Conservation (phyloP, 2,797 vertebrate genomes). For the Bovichtus diacanthus region DNA sequence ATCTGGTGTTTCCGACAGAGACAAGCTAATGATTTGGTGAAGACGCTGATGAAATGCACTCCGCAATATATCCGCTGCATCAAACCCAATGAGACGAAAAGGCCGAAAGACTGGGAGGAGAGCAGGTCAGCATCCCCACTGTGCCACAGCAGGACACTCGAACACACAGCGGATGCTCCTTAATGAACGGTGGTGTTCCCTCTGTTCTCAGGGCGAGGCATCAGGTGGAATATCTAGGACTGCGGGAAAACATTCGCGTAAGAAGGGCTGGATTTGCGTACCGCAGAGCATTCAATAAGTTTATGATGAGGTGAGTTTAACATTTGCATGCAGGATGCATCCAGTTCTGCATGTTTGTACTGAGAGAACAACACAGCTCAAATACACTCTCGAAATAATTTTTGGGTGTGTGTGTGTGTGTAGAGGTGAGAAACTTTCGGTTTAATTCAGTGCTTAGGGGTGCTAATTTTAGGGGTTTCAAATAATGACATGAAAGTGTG, state of each 20-base stretch:
- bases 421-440: too few relatives aligned
- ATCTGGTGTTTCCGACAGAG: constrained; percentile 79
- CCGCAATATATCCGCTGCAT: constrained; percentile 98
- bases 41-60: constrained; percentile 95
- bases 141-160: neutral
- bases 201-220: constrained; percentile 87
- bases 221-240: constrained; percentile 95
- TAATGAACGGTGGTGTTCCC: neutral
- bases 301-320: constrained; percentile 89
- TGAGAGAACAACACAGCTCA: neutral
- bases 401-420: neutral
- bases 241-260: constrained; percentile 95
- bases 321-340: neutral
- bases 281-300: constrained; percentile 92
- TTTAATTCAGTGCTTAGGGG: too few relatives aligned
- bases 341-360: neutral
- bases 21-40: constrained; percentile 97
- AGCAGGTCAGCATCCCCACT: constrained; percentile 86
- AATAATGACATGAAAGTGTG: too few relatives aligned
- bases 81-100: constrained; percentile 98
- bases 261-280: constrained; percentile 95
- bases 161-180: neutral
- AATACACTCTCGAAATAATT: neutral
- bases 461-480: too few relatives aligned
- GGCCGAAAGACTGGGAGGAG: constrained; percentile 95